Percentiles rank a stretch among this genome's conserved stretches.
phyloP scores from a whole-genome alignment of 2,113 vertebrate species.

The Clinocottus analis region DNA sequence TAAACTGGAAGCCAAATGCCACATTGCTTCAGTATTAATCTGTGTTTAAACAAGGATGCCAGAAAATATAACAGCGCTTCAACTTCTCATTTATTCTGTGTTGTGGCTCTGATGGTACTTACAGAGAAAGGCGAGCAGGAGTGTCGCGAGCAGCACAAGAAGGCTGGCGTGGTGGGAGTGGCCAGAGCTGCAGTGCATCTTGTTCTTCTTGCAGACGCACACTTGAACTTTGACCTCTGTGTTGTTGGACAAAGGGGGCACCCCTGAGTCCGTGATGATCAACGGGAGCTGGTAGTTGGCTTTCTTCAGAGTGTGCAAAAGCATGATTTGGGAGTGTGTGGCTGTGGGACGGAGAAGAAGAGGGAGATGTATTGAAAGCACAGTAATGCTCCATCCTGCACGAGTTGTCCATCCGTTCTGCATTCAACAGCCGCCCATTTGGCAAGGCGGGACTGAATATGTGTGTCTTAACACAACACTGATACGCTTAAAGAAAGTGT shows the following conservation, averaged over 20 bases:
- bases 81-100: neutral
- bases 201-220: slow-evolving; percentile 97
- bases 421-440: slow-evolving; percentile 3
- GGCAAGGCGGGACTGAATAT: slow-evolving; percentile 25
- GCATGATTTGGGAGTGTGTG: slow-evolving; percentile 93
- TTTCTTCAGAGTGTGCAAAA: slow-evolving; percentile 95
- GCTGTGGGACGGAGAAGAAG: slow-evolving; percentile 66
- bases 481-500: neutral
- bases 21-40: neutral
- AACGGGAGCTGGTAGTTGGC: slow-evolving; percentile 96
- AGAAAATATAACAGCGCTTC: neutral
- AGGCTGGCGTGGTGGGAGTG: slow-evolving; percentile 81
- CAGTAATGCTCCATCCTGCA: neutral
- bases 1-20: neutral
- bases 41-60: neutral
- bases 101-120: slow-evolving; percentile 44
- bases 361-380: neutral
- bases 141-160: slow-evolving; percentile 76
- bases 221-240: slow-evolving; percentile 96
- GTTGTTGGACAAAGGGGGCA: slow-evolving; percentile 91
- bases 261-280: slow-evolving; percentile 95
- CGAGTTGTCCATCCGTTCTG: neutral
- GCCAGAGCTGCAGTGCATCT: slow-evolving; percentile 93
- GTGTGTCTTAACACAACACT: neutral
- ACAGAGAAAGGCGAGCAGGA: slow-evolving; percentile 72